Conservation (phyloP, 2,113 vertebrate species). For the Colinus virginianus region DNA sequence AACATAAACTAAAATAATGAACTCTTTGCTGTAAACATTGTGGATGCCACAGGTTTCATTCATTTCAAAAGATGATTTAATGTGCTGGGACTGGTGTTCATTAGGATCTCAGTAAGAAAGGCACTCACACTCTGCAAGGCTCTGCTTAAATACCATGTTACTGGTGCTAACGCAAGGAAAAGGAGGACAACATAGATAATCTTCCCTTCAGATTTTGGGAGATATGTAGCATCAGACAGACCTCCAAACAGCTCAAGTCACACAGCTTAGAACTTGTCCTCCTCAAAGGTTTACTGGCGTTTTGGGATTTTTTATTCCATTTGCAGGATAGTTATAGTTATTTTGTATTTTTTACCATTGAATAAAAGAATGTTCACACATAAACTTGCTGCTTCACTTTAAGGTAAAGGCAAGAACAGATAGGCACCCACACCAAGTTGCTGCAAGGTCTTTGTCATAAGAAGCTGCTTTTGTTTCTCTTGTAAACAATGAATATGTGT, state of each 20-base stretch:
- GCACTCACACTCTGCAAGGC: background rate
- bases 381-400: background rate
- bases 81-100: background rate
- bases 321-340: background rate
- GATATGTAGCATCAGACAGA: background rate
- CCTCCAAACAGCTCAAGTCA: rapidly evolving
- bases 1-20: background rate
- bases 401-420: background rate
- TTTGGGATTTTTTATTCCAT: background rate
- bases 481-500: background rate
- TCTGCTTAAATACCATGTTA: background rate
- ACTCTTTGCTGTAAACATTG: background rate
- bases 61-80: background rate
- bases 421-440: rapidly evolving
- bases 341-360: background rate
- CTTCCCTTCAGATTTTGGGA: background rate
- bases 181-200: background rate
- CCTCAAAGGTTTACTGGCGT: background rate
- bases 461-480: background rate
- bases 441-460: background rate
- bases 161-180: background rate
- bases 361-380: background rate
- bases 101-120: background rate
- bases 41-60: background rate
- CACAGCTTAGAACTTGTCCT: background rate